Conservation (phyloP, 2,113 vertebrate species). For the Otus sunia region DNA sequence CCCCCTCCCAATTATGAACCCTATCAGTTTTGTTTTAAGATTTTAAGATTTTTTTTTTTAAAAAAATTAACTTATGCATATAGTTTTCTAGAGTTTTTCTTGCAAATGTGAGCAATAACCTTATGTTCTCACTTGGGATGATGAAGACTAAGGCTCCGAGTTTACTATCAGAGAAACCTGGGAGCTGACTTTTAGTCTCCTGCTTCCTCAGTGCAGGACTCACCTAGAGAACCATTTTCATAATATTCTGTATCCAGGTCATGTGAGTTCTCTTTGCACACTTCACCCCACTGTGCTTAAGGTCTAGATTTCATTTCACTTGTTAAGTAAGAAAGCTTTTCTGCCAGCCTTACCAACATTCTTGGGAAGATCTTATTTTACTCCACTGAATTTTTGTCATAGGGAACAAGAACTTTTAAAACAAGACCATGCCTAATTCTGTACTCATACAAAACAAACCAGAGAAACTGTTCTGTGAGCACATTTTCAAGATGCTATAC, state of each 20-base stretch:
- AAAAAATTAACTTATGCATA: neutral
- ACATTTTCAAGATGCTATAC: neutral
- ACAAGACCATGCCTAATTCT: neutral
- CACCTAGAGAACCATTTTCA: rapidly evolving
- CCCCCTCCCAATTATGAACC: rapidly evolving
- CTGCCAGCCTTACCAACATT: neutral
- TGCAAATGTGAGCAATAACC: neutral
- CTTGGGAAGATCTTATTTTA: neutral
- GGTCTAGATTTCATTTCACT: neutral
- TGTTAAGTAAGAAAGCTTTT: neutral
- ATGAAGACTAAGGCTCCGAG: neutral
- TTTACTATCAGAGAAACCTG: neutral
- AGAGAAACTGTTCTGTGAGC: neutral
- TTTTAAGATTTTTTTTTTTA: neutral
- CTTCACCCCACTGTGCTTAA: neutral
- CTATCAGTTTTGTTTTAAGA: neutral
- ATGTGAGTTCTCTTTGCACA: rapidly evolving
- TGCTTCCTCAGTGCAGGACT: neutral
- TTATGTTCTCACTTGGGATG: neutral
- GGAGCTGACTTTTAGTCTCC: neutral
- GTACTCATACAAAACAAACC: neutral
- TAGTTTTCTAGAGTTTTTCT: neutral
- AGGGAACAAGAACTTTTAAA: neutral
- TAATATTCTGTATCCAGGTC: neutral
- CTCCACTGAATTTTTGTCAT: neutral